Conservation (phyloP, 2,888 invertebrate species). For the Gymnocheta viridis region DNA sequence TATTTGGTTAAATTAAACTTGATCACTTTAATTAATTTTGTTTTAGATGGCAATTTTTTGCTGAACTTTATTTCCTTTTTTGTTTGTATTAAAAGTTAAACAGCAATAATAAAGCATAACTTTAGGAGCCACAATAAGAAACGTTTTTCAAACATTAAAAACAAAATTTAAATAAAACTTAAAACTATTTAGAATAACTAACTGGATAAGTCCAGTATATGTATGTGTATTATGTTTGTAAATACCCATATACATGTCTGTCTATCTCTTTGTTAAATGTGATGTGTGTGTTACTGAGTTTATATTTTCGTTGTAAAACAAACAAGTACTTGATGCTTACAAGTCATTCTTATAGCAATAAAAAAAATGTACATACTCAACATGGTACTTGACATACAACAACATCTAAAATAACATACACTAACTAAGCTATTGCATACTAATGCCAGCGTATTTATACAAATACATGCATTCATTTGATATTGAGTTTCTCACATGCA, state of each 20-base stretch:
- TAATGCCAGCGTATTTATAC: slow-evolving; percentile 12
- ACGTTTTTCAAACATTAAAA: neutral
- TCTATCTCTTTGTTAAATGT: neutral
- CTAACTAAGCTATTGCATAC: too few species aligned
- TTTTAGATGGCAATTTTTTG: neutral
- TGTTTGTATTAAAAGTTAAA: slow-evolving; percentile 56
- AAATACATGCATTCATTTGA: slow-evolving; percentile 3
- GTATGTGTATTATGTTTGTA: too few species aligned
- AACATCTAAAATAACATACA: slow-evolving; percentile 34
- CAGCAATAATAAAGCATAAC: slow-evolving; percentile 74
- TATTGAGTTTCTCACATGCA: slow-evolving; percentile 24
- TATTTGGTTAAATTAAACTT: slow-evolving; percentile 6
- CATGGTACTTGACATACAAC: slow-evolving; percentile 60
- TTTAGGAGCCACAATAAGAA: slow-evolving; percentile 27
- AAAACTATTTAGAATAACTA: slow-evolving; percentile 5
- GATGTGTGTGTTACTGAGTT: slow-evolving; percentile 1
- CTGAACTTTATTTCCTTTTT: slow-evolving; percentile 21
- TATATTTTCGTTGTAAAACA: slow-evolving; percentile 57
- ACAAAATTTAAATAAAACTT: slow-evolving; percentile 26
- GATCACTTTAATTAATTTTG: slow-evolving; percentile 10
- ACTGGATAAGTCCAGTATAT: slow-evolving; percentile 11
- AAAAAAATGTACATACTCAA: slow-evolving; percentile 38
- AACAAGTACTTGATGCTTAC: slow-evolving; percentile 64
- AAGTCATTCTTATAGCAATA: slow-evolving; percentile 53
- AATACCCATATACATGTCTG: neutral